phyloP scores from a whole-genome alignment of 2,113 vertebrate species.

The Tragelaphus strepsiceros region DNA sequence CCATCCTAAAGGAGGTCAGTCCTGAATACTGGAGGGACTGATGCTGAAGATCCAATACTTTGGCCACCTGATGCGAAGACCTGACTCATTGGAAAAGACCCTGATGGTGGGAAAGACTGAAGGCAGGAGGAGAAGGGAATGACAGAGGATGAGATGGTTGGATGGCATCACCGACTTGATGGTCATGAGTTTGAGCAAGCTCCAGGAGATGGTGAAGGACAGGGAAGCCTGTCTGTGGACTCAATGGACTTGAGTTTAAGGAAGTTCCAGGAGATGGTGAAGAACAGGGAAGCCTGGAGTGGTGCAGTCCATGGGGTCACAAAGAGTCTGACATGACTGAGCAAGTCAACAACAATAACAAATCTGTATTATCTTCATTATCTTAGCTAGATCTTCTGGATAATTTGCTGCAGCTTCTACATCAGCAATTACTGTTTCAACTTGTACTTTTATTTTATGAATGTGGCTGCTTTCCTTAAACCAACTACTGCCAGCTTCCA shows the following conservation, averaged over 20 bases:
- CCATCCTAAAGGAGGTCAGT: background rate
- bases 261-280: background rate
- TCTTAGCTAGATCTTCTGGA: background rate
- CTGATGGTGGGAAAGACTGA: background rate
- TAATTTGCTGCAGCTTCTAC: background rate
- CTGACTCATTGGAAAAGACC: background rate
- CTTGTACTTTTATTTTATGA: background rate
- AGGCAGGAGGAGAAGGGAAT: background rate
- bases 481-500: background rate
- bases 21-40: background rate
- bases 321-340: background rate
- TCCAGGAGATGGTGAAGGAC: fast-evolving
- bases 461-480: background rate
- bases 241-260: background rate
- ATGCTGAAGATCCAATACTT: background rate
- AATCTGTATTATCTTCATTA: background rate
- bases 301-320: background rate
- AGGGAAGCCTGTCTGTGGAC: background rate
- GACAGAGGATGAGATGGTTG: background rate
- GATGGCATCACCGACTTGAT: fast-evolving
- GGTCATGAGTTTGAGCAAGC: background rate
- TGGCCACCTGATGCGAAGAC: background rate
- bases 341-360: background rate
- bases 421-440: background rate
- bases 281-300: background rate